Evolutionary conservation across 1,140 invertebrate species (phyloP).

Genomic region (Drosophila navojoa): DNA sequence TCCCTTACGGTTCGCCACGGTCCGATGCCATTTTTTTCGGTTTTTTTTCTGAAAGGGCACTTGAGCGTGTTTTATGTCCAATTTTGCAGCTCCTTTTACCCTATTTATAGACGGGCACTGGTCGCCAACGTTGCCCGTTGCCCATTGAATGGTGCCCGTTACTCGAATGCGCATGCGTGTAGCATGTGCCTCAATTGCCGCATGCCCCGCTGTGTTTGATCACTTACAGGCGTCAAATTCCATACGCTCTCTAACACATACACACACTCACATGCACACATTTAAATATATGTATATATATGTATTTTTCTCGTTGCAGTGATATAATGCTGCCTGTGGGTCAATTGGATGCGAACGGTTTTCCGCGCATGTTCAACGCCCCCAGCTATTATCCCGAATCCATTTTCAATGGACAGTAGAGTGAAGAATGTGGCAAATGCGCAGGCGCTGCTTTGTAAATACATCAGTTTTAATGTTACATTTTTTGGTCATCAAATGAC

Average conservation of each 20-base stretch:
- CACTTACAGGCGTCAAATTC: constrained; percentile 68
- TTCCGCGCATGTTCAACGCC: constrained; percentile 79
- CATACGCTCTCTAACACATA: constrained; percentile 47
- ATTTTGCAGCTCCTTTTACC: constrained; percentile 72
- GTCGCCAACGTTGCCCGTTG: constrained; percentile 51
- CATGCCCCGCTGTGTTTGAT: constrained; percentile 57
- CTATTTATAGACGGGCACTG: constrained; percentile 70
- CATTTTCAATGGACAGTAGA: constrained; percentile 82
- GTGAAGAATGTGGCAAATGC: constrained; percentile 24
- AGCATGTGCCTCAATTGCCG: constrained; percentile 66
- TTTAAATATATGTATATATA: constrained; percentile 7
- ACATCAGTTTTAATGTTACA: constrained; percentile 54
- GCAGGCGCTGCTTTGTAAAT: constrained; percentile 51
- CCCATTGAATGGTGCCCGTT: constrained; percentile 29
- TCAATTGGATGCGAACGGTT: constrained; percentile 78
- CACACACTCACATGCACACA: constrained; percentile 12
- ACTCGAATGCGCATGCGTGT: constrained; percentile 66
- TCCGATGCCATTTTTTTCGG: constrained; percentile 28
- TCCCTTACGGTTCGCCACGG: constrained; percentile 18
- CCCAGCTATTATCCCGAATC: constrained; percentile 83
- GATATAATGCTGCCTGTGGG: constrained; percentile 82
- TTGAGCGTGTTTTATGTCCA: constrained; percentile 81
- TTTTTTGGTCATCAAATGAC: constrained; percentile 69
- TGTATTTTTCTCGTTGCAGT: constrained; percentile 48
- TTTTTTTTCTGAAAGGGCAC: constrained; percentile 47